These are phyloP conservation scores for Fabriciana adippe DNA, from an alignment of 2,888 invertebrate species.

Conservation along the genomic window DNA sequence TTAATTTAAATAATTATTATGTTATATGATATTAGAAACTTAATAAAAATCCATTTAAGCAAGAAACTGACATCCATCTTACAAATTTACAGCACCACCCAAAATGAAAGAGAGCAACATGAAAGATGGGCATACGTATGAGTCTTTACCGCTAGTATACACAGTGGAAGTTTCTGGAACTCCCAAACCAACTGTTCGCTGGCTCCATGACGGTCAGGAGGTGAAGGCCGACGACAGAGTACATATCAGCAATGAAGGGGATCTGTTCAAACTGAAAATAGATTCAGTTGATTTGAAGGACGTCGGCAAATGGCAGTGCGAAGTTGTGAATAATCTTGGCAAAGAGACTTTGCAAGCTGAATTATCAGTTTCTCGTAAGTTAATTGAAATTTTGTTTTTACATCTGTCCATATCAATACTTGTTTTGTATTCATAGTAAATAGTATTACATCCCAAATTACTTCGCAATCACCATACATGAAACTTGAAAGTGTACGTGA, in stretches of 20 bases:
- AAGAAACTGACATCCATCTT: conserved; percentile 6
- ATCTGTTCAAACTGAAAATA: conserved; percentile 88
- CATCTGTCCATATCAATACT: background rate
- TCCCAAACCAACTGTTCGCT: conserved; percentile 89
- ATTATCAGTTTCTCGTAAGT: conserved; percentile 87
- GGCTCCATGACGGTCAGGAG: conserved; percentile 90
- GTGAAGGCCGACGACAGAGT: conserved; percentile 85
- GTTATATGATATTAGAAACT: background rate
- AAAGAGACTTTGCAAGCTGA: conserved; percentile 88
- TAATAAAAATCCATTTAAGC: background rate
- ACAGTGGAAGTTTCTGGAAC: conserved; percentile 89
- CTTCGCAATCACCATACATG: too few species aligned
- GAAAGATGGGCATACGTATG: conserved; percentile 88
- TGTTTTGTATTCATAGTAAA: too few species aligned
- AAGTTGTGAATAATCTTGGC: conserved; percentile 91
- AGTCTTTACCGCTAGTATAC: conserved; percentile 91
- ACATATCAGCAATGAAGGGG: conserved; percentile 85
- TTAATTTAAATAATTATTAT: too few species aligned
- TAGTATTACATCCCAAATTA: too few species aligned
- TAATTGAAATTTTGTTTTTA: background rate
- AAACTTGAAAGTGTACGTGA: too few species aligned
- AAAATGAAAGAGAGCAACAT: conserved; percentile 87
- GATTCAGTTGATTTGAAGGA: conserved; percentile 86
- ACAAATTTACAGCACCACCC: conserved; percentile 83
- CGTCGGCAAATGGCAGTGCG: conserved; percentile 91